A percentile compares a stretch with the other conserved stretches of the same genome.
These are phyloP conservation scores for Arctopsyche grandis DNA, from an alignment of 1,140 invertebrate genomes.

Conservation along the genomic window DNA sequence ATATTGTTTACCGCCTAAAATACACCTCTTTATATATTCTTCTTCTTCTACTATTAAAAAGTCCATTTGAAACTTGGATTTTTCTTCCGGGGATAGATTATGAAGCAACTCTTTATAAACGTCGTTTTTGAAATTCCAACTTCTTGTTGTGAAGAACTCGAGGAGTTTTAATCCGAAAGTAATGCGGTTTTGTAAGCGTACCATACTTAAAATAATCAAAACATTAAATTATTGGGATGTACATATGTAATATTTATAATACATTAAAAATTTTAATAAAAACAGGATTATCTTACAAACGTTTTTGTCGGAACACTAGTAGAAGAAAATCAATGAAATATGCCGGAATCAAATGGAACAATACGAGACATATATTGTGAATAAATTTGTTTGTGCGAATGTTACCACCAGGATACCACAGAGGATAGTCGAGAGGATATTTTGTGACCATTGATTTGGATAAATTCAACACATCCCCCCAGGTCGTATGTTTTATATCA, in stretches of 20 bases:
- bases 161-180: conserved; percentile 67
- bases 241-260: background rate
- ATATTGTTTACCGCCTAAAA: conserved; percentile 68
- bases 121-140: conserved; percentile 72
- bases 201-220: conserved; percentile 64
- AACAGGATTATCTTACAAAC: conserved; percentile 65
- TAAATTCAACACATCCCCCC: conserved; percentile 80
- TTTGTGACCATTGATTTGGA: conserved; percentile 66
- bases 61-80: conserved; percentile 69
- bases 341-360: conserved; percentile 72
- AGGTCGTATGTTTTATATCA: conserved; percentile 73
- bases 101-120: conserved; percentile 66
- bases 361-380: conserved; percentile 68
- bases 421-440: conserved; percentile 67
- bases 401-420: conserved; percentile 73
- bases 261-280: too few species aligned
- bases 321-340: conserved; percentile 71
- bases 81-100: conserved; percentile 69
- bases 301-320: conserved; percentile 69
- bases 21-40: conserved; percentile 60
- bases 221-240: conserved; percentile 8
- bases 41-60: conserved; percentile 60
- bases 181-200: conserved; percentile 66
- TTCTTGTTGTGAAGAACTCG: conserved; percentile 77
- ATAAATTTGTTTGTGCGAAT: conserved; percentile 68